Conservation (phyloP, 2,888 invertebrate genomes). For the Chrysina gloriosa region DNA sequence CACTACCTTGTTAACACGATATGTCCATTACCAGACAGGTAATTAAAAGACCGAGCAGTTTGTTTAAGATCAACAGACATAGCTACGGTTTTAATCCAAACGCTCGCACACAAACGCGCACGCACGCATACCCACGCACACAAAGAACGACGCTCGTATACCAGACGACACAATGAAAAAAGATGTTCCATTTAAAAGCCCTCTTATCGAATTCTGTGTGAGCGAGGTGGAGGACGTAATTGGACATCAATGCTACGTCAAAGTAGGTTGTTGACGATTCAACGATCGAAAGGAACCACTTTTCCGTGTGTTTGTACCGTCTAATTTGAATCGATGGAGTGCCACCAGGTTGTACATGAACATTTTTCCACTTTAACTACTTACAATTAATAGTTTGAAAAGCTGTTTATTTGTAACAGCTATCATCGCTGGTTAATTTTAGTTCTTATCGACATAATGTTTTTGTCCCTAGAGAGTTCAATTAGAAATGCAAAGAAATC, state of each 20-base stretch:
- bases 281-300: no score
- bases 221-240: constrained; percentile 9
- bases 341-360: no score
- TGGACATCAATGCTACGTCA: constrained; percentile 12
- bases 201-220: constrained; percentile 34
- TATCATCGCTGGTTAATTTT: no score
- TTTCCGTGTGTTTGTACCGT: no score
- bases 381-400: no score
- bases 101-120: constrained; percentile 41
- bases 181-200: constrained; percentile 50
- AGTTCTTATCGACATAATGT: no score
- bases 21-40: constrained; percentile 67
- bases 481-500: no score
- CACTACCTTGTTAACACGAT: constrained; percentile 65
- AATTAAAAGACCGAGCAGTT: constrained; percentile 65
- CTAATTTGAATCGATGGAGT: no score
- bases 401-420: no score
- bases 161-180: constrained; percentile 38
- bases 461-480: no score
- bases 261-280: background rate
- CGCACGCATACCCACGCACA: constrained; percentile 4
- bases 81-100: constrained; percentile 63
- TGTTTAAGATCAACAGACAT: constrained; percentile 61
- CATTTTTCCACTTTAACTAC: no score
- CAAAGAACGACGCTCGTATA: background rate